These are phyloP conservation scores for Gambusia yucatana DNA, from an alignment of 2,797 vertebrate genomes.

Conservation along the genomic window DNA sequence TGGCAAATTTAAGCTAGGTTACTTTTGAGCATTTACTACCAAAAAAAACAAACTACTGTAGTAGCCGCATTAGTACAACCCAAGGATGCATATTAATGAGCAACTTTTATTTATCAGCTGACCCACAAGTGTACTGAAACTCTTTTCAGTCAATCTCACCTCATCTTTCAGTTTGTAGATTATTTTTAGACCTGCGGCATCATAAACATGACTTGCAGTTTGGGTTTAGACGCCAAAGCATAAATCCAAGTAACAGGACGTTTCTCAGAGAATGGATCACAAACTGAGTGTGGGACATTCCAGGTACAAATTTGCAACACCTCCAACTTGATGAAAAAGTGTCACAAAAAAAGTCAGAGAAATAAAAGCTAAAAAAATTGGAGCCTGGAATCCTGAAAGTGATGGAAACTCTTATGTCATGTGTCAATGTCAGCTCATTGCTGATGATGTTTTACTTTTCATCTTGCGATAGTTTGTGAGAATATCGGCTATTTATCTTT, in stretches of 20 bases:
- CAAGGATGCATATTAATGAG: neutral
- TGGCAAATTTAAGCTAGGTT: neutral
- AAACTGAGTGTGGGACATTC: neutral
- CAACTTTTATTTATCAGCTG: neutral
- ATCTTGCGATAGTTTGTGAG: neutral
- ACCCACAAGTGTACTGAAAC: neutral
- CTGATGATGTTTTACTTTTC: neutral
- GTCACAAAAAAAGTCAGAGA: neutral
- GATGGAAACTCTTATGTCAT: neutral
- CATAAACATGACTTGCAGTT: neutral
- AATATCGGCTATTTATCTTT: neutral
- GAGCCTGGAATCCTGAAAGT: neutral
- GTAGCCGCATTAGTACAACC: neutral
- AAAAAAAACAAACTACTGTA: neutral
- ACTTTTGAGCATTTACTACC: neutral
- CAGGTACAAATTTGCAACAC: neutral
- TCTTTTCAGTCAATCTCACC: neutral
- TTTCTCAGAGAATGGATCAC: neutral
- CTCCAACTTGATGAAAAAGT: neutral
- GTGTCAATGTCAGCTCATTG: neutral
- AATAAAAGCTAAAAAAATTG: neutral
- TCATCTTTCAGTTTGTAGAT: neutral
- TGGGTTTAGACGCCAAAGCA: neutral
- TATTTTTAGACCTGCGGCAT: neutral
- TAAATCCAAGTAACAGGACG: neutral